Evolutionary conservation across 2,113 vertebrate genomes (phyloP).

Genomic region (Oncorhynchus gorbuscha): DNA sequence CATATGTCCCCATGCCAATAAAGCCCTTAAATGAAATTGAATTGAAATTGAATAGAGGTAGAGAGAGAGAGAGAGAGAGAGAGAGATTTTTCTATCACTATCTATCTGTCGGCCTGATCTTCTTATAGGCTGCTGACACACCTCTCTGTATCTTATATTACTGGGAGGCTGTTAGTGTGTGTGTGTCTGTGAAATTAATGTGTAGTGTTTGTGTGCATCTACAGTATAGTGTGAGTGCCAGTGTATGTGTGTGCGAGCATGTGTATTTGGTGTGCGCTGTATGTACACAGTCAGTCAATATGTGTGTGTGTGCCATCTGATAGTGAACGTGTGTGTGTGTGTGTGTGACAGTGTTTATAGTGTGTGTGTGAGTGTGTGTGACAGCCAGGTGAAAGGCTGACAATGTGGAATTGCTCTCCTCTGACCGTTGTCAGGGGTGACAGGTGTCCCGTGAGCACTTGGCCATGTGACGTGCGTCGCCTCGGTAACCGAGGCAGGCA

Average conservation of each 20-base stretch:
- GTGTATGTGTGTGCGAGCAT: too few species aligned
- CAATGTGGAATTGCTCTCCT: constrained; percentile 65
- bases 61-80: background rate
- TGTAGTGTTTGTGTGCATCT: background rate
- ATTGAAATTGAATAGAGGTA: too few species aligned
- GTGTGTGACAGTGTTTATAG: background rate
- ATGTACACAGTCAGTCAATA: too few species aligned
- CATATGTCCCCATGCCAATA: too few species aligned
- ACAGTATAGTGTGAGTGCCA: background rate
- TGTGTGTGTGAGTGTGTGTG: constrained; percentile 9
- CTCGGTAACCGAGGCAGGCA: constrained; percentile 29
- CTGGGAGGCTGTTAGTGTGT: constrained; percentile 2
- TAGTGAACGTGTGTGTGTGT: background rate
- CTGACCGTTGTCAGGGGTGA: constrained; percentile 61
- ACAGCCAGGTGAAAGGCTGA: constrained; percentile 62
- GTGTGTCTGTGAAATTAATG: background rate
- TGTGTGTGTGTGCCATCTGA: constrained; percentile 8
- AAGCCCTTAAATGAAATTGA: too few species aligned
- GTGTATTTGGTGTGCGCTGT: too few species aligned
- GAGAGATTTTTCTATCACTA: background rate
- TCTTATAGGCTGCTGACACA: background rate
- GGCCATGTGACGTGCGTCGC: constrained; percentile 57
- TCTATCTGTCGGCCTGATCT: background rate
- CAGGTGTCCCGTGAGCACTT: constrained; percentile 47
- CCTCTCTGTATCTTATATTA: background rate